These are phyloP conservation scores for Catharus fuscescens DNA, from an alignment of 2,113 vertebrate species.

Conservation along the genomic window DNA sequence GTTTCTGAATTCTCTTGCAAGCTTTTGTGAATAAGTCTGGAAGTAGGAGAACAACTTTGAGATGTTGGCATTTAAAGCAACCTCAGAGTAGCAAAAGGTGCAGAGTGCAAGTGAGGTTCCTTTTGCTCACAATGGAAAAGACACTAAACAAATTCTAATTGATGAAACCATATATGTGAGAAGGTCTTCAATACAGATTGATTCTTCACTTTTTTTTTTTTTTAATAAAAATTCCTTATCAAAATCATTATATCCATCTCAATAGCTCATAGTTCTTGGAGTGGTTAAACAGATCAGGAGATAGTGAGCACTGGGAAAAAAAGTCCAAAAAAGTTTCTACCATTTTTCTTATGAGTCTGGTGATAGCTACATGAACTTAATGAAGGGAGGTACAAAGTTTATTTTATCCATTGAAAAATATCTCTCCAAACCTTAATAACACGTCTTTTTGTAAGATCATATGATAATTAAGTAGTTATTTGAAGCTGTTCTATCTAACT, in stretches of 20 bases:
- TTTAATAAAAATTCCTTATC: background rate
- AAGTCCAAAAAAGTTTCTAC: background rate
- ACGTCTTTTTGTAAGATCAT: background rate
- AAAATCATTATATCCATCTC: background rate
- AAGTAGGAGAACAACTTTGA: background rate
- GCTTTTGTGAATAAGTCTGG: background rate
- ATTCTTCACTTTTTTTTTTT: background rate
- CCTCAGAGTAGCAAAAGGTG: fast-evolving
- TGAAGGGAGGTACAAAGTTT: background rate
- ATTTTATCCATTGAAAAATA: background rate
- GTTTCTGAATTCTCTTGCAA: background rate
- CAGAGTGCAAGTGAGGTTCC: background rate
- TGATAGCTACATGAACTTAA: background rate
- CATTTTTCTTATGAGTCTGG: background rate
- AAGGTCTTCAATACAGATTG: background rate
- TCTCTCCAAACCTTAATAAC: background rate
- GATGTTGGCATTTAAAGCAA: background rate
- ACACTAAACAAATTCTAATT: background rate
- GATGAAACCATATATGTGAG: background rate
- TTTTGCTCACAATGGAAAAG: background rate
- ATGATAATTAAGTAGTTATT: background rate
- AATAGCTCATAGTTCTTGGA: background rate
- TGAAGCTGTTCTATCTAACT: background rate
- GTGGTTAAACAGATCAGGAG: background rate
- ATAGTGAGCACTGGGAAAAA: background rate